These are phyloP conservation scores for Sinocyclocheilus rhinocerous DNA, from an alignment of 2,113 vertebrate species.

Conservation along the genomic window DNA sequence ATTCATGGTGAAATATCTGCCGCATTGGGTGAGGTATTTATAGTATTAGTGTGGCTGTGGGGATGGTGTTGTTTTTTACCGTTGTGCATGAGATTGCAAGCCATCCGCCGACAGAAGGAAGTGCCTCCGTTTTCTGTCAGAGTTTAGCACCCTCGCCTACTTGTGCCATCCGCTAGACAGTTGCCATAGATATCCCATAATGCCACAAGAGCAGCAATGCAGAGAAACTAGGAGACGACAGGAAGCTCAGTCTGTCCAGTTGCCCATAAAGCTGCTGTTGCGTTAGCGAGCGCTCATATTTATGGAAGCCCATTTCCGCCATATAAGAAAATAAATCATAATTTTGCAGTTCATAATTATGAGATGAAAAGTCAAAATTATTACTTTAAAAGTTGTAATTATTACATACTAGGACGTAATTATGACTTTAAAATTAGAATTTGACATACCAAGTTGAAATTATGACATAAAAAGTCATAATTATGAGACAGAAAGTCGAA, in stretches of 20 bases:
- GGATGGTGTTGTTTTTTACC: not conserved
- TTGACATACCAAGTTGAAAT: too few species aligned
- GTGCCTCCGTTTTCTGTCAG: slow-evolving; percentile 52
- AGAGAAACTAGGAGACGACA: slow-evolving; percentile 47
- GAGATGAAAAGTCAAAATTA: not conserved
- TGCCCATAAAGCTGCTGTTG: slow-evolving; percentile 53
- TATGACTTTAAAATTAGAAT: too few species aligned
- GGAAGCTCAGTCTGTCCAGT: slow-evolving; percentile 15
- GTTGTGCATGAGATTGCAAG: slow-evolving; percentile 4
- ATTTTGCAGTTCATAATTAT: not conserved
- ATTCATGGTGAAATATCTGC: not conserved
- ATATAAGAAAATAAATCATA: not conserved
- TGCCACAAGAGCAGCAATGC: slow-evolving; percentile 45
- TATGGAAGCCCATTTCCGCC: not conserved
- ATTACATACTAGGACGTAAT: too few species aligned
- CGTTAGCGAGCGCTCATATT: slow-evolving; percentile 64
- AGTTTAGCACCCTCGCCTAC: slow-evolving; percentile 72
- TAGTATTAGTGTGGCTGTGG: slow-evolving; percentile 12
- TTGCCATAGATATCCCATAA: slow-evolving; percentile 76
- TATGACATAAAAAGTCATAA: too few species aligned
- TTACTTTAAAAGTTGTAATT: too few species aligned
- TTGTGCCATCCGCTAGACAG: slow-evolving; percentile 71
- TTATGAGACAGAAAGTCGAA: too few species aligned
- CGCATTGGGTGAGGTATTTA: slow-evolving; percentile 4
- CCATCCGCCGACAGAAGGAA: slow-evolving; percentile 33